Base-by-base conservation (phyloP, 2,888 invertebrate species). In the Polydrusus cervinus region DNA sequence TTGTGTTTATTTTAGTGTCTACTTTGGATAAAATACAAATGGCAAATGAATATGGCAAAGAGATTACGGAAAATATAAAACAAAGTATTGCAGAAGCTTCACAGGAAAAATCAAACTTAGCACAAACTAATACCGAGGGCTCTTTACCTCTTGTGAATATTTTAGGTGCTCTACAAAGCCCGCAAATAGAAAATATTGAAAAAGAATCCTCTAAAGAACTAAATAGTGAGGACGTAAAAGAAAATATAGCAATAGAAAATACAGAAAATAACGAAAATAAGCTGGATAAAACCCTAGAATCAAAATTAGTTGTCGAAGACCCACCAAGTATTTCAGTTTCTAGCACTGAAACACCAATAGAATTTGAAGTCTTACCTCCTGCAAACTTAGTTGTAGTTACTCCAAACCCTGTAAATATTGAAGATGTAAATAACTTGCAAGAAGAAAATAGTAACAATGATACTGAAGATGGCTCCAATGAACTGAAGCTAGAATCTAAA, bases 381-480 rank as follows among this genome's bases (percentile, higher is more conserved):
- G 9, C 11, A 25, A 45, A 71, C 40, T n/a, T 60, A 30, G 65
- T 40, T 55, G 9, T 25, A 18, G 75, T 75, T 30, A 75, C 70
- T 16, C 49, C 47, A 66, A 38, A 75, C 53, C 74, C 74, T 38
- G 6, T 16, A 45, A n/a, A 47, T 9, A 64, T 20, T 64, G 2
- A 13, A 25, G 18, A 30, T 62, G 18, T 16, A 45, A 14, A 25
- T 71, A 65, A 71, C 64, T 55, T 16, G 10, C 13, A 57, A 5
- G 55, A 55, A 40, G 53, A 47, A 16, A 16, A 51, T n/a, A 20
- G 20, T 61, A 47, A 72, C 47, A 53, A 61, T 45, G 40, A 55
- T n/a, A 57, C 34, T 14, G 68, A 61, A 20, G 61, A 74, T 57
- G 30, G 14, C 16, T 45, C 30, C 38, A 25, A 16, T 34, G 47